These are phyloP conservation scores for Oceanodroma tethys DNA, from an alignment of 2,113 vertebrate species.

Conservation along the genomic window DNA sequence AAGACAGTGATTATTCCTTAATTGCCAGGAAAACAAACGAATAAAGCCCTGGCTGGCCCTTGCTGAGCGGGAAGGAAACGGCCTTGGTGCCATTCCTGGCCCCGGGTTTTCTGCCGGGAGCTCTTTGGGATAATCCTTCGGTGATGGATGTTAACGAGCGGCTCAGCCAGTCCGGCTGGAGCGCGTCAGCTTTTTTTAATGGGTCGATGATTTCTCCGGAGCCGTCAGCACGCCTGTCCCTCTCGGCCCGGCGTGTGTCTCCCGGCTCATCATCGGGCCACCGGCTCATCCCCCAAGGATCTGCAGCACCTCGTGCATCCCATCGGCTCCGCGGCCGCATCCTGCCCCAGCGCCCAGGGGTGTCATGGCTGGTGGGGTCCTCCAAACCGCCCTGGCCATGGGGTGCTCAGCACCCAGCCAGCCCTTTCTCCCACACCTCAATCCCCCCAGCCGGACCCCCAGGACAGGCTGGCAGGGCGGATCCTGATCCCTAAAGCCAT, in stretches of 20 bases:
- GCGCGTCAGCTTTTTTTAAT: background rate
- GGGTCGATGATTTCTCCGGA: background rate
- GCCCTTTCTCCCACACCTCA: background rate
- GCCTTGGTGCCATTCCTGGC: background rate
- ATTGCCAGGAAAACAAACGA: background rate
- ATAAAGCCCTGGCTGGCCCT: background rate
- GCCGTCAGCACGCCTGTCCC: background rate
- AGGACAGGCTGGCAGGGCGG: accelerated
- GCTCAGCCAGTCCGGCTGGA: background rate
- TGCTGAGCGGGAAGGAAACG: background rate
- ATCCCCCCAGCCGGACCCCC: accelerated
- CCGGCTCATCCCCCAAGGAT: background rate
- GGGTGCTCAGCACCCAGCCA: background rate
- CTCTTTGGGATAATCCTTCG: background rate
- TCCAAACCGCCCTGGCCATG: accelerated
- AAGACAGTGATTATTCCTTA: background rate
- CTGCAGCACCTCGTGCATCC: background rate
- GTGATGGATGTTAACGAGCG: background rate
- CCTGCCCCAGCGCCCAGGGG: background rate
- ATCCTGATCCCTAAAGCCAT: background rate
- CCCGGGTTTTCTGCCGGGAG: background rate
- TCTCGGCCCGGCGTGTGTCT: accelerated
- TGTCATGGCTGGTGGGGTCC: accelerated
- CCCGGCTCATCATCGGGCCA: background rate
- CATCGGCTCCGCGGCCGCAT: accelerated